Evolutionary conservation across 2,888 invertebrate genomes (phyloP).

Genomic region (Cryptocheilus praepositus): DNA sequence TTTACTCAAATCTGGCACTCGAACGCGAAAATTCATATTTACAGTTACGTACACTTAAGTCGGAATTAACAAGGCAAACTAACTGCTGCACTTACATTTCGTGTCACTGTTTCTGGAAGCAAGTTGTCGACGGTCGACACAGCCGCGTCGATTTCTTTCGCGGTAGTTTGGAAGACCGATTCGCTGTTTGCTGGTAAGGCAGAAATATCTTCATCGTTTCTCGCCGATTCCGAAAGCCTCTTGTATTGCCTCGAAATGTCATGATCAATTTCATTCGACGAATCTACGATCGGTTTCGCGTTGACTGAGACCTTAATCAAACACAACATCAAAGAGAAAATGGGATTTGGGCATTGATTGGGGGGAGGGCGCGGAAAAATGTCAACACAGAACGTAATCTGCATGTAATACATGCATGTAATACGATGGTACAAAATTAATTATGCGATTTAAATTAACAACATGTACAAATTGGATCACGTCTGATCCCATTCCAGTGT

Average conservation of each 20-base stretch:
- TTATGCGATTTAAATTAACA: too few relatives aligned
- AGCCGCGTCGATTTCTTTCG: not conserved
- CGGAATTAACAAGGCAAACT: not conserved
- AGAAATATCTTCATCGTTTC: constrained; percentile 17
- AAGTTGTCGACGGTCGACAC: not conserved
- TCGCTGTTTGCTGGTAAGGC: constrained; percentile 20
- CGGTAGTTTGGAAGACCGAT: not conserved
- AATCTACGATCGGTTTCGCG: constrained; percentile 48
- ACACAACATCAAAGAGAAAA: not conserved
- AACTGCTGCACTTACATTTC: not conserved
- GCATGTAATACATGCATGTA: too few relatives aligned
- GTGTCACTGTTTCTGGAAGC: too few relatives aligned
- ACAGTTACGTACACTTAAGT: too few relatives aligned
- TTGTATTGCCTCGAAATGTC: constrained; percentile 16
- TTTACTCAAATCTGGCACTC: too few relatives aligned
- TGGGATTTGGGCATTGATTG: too few relatives aligned
- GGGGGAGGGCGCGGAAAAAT: too few relatives aligned
- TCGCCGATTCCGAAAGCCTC: not conserved
- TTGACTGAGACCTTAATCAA: constrained; percentile 15
- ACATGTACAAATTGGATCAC: too few relatives aligned
- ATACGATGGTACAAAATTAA: too few relatives aligned
- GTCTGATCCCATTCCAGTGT: too few relatives aligned
- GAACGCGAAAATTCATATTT: too few relatives aligned
- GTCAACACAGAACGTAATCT: too few relatives aligned
- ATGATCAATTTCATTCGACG: constrained; percentile 47